A percentile compares a stretch with the other conserved stretches of the same genome.
Conservation (phyloP, 1,140 invertebrate genomes). For the Zaprionus tsacasi region DNA sequence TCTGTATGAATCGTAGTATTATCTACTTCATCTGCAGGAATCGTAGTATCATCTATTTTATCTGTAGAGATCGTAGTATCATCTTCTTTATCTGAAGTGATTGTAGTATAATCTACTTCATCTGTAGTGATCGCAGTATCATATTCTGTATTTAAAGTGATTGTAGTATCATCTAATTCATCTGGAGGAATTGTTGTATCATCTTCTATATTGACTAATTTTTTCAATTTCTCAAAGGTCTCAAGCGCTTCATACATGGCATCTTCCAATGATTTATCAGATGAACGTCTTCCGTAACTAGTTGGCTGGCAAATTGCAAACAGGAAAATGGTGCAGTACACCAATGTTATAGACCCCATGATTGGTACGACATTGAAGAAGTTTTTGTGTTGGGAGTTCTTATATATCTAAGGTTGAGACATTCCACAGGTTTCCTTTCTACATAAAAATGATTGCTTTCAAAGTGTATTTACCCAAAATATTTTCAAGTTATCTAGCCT, state of each 20-base stretch:
- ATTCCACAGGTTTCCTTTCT: neutral
- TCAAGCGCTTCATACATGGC: neutral
- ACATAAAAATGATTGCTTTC: too few relatives aligned
- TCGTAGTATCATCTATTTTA: neutral
- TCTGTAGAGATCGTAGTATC: too few relatives aligned
- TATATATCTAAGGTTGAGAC: neutral
- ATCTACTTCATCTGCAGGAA: neutral
- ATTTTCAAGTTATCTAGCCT: neutral
- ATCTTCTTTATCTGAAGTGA: neutral
- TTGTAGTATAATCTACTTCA: neutral
- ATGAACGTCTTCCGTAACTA: neutral
- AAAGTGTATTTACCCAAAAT: neutral
- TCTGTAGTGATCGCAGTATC: too few relatives aligned
- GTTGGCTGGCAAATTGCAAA: neutral
- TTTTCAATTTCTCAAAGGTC: neutral
- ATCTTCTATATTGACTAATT: neutral
- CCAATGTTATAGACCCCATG: neutral
- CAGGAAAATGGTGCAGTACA: neutral
- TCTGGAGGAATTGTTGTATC: too few relatives aligned
- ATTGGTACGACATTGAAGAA: neutral
- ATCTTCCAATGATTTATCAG: neutral
- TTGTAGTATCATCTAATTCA: too few relatives aligned
- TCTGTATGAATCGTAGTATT: neutral
- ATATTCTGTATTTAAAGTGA: too few relatives aligned
- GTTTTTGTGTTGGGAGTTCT: neutral